Evolutionary conservation across 2,797 vertebrate species (phyloP).

Genomic region (Amniataba percoides): DNA sequence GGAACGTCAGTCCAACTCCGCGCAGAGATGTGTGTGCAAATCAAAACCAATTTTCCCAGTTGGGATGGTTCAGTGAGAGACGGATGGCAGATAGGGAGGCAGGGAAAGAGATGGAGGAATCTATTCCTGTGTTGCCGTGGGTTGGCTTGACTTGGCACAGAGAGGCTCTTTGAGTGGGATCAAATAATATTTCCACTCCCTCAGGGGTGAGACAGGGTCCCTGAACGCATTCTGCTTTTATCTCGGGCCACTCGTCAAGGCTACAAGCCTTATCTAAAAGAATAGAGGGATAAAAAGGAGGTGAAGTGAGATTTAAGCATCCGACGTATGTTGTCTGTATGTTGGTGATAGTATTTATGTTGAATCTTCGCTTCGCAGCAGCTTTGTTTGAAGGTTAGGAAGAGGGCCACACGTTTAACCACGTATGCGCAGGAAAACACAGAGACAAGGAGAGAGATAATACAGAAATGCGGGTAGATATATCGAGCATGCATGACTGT

Average conservation of each 20-base stretch:
- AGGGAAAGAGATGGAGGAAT: slow-evolving; percentile 43
- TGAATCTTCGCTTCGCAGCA: slow-evolving; percentile 13
- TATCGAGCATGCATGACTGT: slow-evolving; percentile 19
- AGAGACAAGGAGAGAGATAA: slow-evolving; percentile 3
- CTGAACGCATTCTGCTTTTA: slow-evolving; percentile 67
- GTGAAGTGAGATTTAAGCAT: slow-evolving; percentile 35
- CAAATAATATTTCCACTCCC: slow-evolving; percentile 73
- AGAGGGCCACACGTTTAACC: slow-evolving; percentile 5
- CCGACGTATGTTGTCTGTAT: slow-evolving; percentile 44
- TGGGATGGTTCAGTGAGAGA: slow-evolving; percentile 16
- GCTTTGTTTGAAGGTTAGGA: slow-evolving; percentile 34
- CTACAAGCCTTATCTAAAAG: slow-evolving; percentile 27
- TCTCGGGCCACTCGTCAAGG: slow-evolving; percentile 59
- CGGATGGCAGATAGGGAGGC: slow-evolving; percentile 25
- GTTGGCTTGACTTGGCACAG: slow-evolving; percentile 60
- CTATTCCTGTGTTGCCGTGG: slow-evolving; percentile 63
- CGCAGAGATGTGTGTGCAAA: slow-evolving; percentile 14
- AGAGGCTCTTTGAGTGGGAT: slow-evolving; percentile 71
- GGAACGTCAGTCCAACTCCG: background rate
- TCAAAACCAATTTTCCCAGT: slow-evolving; percentile 42
- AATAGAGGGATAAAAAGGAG: slow-evolving; percentile 45
- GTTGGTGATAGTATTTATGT: slow-evolving; percentile 48
- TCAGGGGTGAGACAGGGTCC: slow-evolving; percentile 56
- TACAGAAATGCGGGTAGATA: background rate
- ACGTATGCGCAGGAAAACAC: slow-evolving; percentile 6